Evolutionary conservation across 1,140 invertebrate species (phyloP), one percentile per base, ranked within the genome.

Genomic region (Neodiprion virginianus): DNA sequence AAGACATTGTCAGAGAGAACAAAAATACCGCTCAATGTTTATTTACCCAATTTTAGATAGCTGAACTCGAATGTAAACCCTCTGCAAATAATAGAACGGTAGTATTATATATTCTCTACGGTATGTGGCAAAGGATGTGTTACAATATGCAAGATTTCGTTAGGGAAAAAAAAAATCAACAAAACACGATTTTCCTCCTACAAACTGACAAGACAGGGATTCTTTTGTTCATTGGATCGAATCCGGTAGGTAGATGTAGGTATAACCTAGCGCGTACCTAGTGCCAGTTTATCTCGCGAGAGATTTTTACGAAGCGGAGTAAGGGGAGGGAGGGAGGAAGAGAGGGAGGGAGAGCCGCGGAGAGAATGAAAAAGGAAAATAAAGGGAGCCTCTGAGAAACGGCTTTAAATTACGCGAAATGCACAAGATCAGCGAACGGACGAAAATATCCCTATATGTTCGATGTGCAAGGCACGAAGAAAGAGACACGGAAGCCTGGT

Each of bases 221-320:
- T 40, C 53, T 61, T 61, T 61, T 5, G 53, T 61, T 17, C 53
- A 17, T 61, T 61, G 53, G 8, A 61, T 17, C 53, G 11, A 40
- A 5, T 17, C 53, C 53, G 3, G 53, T 17, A 17, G 11, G 53
- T 61, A 61, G 11, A 61, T 8, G 53, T 61, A 61, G 11, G 8
- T 61, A 61, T 17, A 61, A 61, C 28, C 53, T 61, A 61, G 11
- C 11, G 53, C 53, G 28, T 61, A 61, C 53, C 53, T 61, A 12
- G 53, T 61, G n/a, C 53, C 11, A 61, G 53, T 61, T 61, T 61
- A 61, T 17, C 53, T 61, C 53, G 11, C 53, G 53, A 61, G 28
- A 28, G 53, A 61, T 61, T 61, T 61, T 61, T 81, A 85, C 85
- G 86, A 84, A 84, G 86, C 84, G 85, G 84, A 86, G 80, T 74